Base-by-base conservation (phyloP, 2,888 invertebrate species). In the Argyra leucocephala region DNA sequence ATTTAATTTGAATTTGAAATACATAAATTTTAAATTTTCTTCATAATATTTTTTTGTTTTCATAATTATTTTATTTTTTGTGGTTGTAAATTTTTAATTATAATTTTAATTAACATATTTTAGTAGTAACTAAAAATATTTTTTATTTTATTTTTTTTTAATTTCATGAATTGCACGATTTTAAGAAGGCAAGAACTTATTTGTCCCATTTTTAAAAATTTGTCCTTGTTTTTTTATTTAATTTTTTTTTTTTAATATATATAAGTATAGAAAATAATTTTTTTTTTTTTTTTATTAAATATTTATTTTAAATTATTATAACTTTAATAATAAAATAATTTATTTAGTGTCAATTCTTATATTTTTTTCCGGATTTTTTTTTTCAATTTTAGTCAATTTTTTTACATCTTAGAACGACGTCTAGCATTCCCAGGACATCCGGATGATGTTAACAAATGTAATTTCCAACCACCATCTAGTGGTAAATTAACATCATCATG, bases 401-500 rank as follows among this genome's bases (percentile, higher is more conserved):
- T n/a, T 48, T 48, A 48, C 48, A 48, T 74, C 69, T 75, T 75
- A 63, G 73, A 72, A 73, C 75, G 74, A 67, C 74, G 69, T 67
- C 74, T 69, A 4, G 74, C 80, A 86, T 80, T 76, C 69, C 81
- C 78, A 72, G 79, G 78, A 70, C 80, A 80, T 5, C 80, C 79
- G 26, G 74, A 74, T 6, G 74, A 67, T 63, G 74, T 77, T 1
- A 77, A 69, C 26, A 92, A 83, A 75, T 92, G 91, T 63, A 87
- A 82, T 75, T 88, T 87, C 94, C 94, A 95, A 10, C 80, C 80
- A 22, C 89, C 90, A 64, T 89, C 85, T 74, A 93, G 90, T 21
- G 88, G 85, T 7, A 86, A 83, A 69, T 86, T 82, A 2, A 95
- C 85, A 76, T 91, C 89, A 68, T 84, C 84, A 72, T 90, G 88